Conservation (phyloP, 2,888 invertebrate genomes). For the Aphodius granarius region DNA sequence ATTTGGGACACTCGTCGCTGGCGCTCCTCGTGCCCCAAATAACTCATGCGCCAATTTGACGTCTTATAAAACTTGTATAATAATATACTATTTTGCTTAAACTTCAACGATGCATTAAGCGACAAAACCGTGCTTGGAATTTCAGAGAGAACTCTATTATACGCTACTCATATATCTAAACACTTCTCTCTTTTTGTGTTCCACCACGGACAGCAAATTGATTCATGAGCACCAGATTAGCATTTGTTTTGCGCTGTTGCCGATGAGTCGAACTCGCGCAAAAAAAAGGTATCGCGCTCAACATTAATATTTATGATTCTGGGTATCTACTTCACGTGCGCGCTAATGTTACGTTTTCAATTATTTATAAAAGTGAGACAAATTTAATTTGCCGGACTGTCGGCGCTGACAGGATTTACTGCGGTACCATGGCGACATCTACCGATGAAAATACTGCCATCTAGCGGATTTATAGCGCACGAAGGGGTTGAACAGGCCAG, state of each 20-base stretch:
- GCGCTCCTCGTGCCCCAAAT: no score
- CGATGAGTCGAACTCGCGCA: not conserved
- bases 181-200: not conserved
- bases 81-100: no score
- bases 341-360: constrained; percentile 8
- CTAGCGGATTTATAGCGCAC: not conserved
- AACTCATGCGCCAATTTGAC: no score
- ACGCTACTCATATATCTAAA: not conserved
- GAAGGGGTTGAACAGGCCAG: not conserved
- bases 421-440: not conserved
- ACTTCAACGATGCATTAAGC: no score
- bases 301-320: constrained; percentile 4
- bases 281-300: not conserved
- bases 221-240: not conserved
- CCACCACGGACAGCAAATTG: not conserved
- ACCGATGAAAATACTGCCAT: not conserved
- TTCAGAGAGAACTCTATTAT: not conserved
- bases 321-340: not conserved
- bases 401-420: not conserved
- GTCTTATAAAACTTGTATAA: no score
- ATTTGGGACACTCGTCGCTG: no score
- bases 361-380: constrained; percentile 13
- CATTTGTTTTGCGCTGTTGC: not conserved
- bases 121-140: no score
- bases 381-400: constrained; percentile 9